Conservation (phyloP, 2,888 invertebrate genomes). For the Drosophila neonasuta region DNA sequence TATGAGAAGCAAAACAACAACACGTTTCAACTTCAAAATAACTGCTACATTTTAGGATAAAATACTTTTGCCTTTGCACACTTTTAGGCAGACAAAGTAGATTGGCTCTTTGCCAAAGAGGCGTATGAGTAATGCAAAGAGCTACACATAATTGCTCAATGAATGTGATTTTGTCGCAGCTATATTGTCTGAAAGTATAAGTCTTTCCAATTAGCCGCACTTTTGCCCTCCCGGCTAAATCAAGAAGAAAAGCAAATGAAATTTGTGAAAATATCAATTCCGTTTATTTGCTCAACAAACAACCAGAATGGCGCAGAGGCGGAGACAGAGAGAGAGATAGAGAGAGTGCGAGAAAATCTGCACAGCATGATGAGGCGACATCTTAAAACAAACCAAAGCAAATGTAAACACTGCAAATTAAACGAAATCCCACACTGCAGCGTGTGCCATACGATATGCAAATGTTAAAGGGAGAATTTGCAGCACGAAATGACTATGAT, state of each 20-base stretch:
- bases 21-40: no score
- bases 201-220: slow-evolving; percentile 1
- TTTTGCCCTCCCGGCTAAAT: background rate
- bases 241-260: slow-evolving; percentile 5
- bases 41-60: no score
- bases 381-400: slow-evolving; percentile 16
- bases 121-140: slow-evolving; percentile 4
- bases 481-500: background rate
- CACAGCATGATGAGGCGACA: background rate
- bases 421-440: slow-evolving; percentile 6
- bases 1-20: no score
- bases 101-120: background rate
- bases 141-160: slow-evolving; percentile 1
- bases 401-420: slow-evolving; percentile 22
- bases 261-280: slow-evolving; percentile 13
- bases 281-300: slow-evolving; percentile 14
- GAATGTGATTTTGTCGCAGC: background rate
- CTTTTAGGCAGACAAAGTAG: background rate
- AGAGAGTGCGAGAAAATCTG: background rate
- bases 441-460: slow-evolving; percentile 8
- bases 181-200: background rate
- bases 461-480: background rate
- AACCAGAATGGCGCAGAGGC: background rate
- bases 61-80: background rate
- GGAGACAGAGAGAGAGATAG: background rate